Conservation (phyloP, 1,140 invertebrate genomes). For the Chelonus insularis region DNA sequence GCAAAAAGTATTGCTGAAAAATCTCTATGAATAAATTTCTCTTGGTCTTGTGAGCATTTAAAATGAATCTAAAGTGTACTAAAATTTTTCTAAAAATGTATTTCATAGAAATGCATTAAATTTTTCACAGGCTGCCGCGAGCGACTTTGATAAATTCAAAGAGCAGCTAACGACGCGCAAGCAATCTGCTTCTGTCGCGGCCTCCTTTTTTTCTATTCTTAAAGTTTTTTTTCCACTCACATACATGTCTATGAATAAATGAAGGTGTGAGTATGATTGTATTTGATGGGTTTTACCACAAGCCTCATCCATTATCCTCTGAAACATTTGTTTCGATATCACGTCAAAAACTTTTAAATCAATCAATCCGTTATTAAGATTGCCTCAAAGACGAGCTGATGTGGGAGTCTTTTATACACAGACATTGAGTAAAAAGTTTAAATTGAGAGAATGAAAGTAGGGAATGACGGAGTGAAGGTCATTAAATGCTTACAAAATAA, state of each 20-base stretch:
- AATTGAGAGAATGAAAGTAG: not conserved
- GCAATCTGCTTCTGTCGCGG: not conserved
- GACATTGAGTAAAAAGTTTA: not conserved
- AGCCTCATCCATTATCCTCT: constrained; percentile 28
- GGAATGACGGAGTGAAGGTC: not conserved
- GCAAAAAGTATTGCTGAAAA: too few species aligned
- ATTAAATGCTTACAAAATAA: not conserved
- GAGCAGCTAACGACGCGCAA: constrained; percentile 2
- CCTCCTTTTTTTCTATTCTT: too few species aligned
- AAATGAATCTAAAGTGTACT: too few species aligned
- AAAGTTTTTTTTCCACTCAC: too few species aligned
- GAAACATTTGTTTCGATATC: constrained; percentile 29
- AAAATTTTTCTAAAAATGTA: not conserved
- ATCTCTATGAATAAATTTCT: too few species aligned
- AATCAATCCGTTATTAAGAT: constrained; percentile 38
- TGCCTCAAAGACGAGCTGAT: constrained; percentile 34
- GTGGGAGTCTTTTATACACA: constrained; percentile 11
- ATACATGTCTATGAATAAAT: too few species aligned
- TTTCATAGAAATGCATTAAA: not conserved
- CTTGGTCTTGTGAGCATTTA: too few species aligned
- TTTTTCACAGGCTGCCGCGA: not conserved
- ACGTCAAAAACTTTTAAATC: constrained; percentile 35
- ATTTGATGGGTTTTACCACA: too few species aligned
- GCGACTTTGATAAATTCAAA: constrained; percentile 8
- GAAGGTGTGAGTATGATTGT: too few species aligned